These are phyloP conservation scores for Ptyas mucosa DNA, from an alignment of 2,113 vertebrate species.

Conservation along the genomic window DNA sequence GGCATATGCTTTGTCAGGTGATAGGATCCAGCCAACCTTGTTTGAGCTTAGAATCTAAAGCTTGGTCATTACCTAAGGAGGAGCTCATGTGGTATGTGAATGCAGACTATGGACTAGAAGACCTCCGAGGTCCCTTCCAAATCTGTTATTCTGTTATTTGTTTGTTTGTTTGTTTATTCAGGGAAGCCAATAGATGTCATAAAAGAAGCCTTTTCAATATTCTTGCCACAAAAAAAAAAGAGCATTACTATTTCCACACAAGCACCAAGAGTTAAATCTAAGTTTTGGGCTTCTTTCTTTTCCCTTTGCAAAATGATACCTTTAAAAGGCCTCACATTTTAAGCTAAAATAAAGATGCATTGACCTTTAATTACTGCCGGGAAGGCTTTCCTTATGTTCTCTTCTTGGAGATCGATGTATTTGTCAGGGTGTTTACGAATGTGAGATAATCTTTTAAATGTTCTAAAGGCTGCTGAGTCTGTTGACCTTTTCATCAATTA, in stretches of 20 bases:
- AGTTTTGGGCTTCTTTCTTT: not conserved
- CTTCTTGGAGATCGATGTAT: not conserved
- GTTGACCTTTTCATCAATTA: not conserved
- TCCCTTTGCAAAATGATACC: not conserved
- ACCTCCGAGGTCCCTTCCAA: not conserved
- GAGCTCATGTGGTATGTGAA: not conserved
- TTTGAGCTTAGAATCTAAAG: not conserved
- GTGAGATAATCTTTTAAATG: not conserved
- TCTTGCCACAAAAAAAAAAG: not conserved
- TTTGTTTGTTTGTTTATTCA: not conserved
- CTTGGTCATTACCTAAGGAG: not conserved
- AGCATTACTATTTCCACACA: not conserved
- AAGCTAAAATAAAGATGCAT: conserved; percentile 12
- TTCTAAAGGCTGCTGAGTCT: conserved; percentile 4
- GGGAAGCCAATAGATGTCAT: not conserved
- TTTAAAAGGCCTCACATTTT: not conserved
- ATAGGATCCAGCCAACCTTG: not conserved
- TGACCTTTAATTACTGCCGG: not conserved
- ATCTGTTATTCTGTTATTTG: not conserved
- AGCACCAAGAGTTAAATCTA: not conserved
- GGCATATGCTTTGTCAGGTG: not conserved
- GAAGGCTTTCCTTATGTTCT: not conserved
- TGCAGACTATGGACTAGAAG: not conserved
- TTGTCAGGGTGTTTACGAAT: not conserved
- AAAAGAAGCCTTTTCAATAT: not conserved